phyloP scores from a whole-genome alignment of 35 echinoderm and acorn worm species.

The Ophioderma brevispina region DNA sequence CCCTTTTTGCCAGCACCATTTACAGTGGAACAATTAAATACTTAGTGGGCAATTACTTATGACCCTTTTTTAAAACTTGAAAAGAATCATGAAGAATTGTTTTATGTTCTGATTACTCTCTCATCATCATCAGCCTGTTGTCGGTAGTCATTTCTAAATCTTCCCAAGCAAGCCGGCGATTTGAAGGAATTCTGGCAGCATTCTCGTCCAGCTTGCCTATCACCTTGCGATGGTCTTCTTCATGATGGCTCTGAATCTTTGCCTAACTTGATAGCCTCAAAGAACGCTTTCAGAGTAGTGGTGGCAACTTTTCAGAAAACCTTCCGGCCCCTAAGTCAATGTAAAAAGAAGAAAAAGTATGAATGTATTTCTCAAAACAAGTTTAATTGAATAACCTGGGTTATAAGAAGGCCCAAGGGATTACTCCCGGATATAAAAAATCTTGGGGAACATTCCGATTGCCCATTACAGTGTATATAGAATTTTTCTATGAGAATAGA shows the following conservation, averaged over 20 bases:
- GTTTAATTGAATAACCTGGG: too few species aligned
- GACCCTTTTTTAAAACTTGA: too few species aligned
- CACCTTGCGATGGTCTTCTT: slow-evolving; percentile 99
- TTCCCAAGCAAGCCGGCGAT: slow-evolving; percentile 85
- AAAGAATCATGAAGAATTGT: too few species aligned
- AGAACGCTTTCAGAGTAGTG: slow-evolving; percentile 88
- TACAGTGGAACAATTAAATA: too few species aligned
- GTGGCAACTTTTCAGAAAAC: slow-evolving; percentile 81
- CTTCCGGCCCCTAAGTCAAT: slow-evolving; percentile 79
- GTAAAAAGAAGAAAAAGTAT: not conserved
- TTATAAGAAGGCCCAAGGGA: too few species aligned
- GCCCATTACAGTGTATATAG: too few species aligned
- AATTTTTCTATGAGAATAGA: too few species aligned
- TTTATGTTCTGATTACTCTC: too few species aligned
- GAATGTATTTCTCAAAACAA: not conserved
- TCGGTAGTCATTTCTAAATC: slow-evolving; percentile 57
- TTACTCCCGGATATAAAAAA: too few species aligned
- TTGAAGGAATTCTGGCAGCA: slow-evolving; percentile 89
- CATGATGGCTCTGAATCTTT: slow-evolving; percentile 90
- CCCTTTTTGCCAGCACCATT: too few species aligned
- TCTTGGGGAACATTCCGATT: too few species aligned
- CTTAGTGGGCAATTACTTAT: too few species aligned
- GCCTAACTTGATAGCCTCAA: slow-evolving; percentile 71
- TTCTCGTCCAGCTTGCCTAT: slow-evolving; percentile 97
- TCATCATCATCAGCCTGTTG: not conserved